Percentiles rank a stretch among this genome's conserved stretches.
Conservation (phyloP, 2,113 vertebrate species). For the Platysternon megacephalum region DNA sequence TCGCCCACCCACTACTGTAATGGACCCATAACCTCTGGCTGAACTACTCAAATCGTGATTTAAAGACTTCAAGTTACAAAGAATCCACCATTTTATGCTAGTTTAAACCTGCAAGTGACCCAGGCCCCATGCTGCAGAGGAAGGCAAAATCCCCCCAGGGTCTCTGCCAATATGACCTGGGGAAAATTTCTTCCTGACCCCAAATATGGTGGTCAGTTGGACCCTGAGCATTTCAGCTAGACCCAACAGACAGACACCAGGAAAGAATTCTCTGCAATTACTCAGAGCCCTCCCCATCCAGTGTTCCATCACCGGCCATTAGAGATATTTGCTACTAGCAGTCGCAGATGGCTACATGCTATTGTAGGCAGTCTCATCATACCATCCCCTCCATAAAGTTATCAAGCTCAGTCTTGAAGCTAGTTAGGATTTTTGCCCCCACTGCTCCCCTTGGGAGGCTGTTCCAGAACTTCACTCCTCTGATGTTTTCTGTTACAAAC, state of each 20-base stretch:
- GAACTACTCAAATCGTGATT: background rate
- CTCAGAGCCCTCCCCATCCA: background rate
- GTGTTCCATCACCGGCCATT: background rate
- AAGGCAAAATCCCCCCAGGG: background rate
- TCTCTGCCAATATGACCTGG: background rate
- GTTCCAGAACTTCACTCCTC: background rate
- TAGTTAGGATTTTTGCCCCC: background rate
- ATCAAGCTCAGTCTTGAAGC: too few species aligned
- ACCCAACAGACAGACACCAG: background rate
- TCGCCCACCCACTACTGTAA: background rate
- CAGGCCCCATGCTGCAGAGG: background rate
- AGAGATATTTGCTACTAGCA: background rate
- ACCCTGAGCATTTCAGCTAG: background rate
- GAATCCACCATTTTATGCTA: background rate
- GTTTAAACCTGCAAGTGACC: background rate
- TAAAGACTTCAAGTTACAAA: background rate
- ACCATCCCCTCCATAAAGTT: too few species aligned
- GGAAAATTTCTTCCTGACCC: background rate
- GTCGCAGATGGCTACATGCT: background rate
- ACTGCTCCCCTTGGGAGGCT: background rate
- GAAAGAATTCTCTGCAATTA: background rate
- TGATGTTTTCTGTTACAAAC: background rate
- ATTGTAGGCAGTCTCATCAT: too few species aligned
- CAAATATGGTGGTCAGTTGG: too few species aligned
- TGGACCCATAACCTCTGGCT: background rate